These are phyloP conservation scores for Sesia bembeciformis DNA, from an alignment of 2,888 invertebrate species.

Conservation along the genomic window DNA sequence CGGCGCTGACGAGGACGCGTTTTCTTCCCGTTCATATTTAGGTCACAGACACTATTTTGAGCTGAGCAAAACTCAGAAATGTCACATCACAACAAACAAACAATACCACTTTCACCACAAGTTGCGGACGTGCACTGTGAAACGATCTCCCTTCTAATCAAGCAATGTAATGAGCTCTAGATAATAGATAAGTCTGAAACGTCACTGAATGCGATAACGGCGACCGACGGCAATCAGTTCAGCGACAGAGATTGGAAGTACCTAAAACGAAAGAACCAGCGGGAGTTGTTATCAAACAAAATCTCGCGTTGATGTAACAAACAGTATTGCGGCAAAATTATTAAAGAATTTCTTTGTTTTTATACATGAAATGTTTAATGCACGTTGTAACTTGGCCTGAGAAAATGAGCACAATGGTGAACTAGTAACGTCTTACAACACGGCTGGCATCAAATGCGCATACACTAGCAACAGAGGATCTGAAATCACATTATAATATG, in stretches of 20 bases:
- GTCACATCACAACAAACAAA: slow-evolving; percentile 6
- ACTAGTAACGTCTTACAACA: slow-evolving; percentile 3
- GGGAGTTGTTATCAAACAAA: background rate
- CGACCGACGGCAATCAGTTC: background rate
- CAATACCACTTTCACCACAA: slow-evolving; percentile 26
- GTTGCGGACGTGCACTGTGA: slow-evolving; percentile 53
- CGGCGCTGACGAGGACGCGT: slow-evolving; percentile 50
- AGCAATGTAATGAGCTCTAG: slow-evolving; percentile 42
- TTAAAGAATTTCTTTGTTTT: slow-evolving; percentile 3
- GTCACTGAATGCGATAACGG: slow-evolving; percentile 30
- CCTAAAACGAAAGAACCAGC: background rate
- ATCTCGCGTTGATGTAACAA: background rate
- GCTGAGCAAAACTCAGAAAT: background rate
- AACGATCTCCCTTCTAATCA: slow-evolving; percentile 40
- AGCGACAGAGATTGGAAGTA: background rate
- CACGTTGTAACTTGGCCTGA: slow-evolving; percentile 6
- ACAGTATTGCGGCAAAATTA: background rate
- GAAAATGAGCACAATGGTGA: slow-evolving; percentile 8
- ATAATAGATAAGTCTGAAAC: slow-evolving; percentile 49
- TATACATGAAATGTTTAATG: slow-evolving; percentile 3
- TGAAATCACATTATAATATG: background rate
- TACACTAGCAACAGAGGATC: background rate
- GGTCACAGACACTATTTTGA: slow-evolving; percentile 7
- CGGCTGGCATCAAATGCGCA: background rate
- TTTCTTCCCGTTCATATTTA: slow-evolving; percentile 47